Base-by-base conservation (phyloP, 2,797 vertebrate species). In the Clarias pachynema region DNA sequence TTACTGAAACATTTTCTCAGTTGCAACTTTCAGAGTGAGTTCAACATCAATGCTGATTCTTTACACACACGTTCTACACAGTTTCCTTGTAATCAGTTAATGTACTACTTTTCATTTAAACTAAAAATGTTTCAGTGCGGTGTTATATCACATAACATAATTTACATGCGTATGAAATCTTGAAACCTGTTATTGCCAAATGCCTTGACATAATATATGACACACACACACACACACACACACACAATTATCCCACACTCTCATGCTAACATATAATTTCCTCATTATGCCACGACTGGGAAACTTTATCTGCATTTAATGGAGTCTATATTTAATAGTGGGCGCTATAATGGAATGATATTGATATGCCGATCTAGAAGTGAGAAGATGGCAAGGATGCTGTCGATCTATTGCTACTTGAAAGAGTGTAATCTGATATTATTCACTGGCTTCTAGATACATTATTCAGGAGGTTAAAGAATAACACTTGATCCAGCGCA, bases 171-270 rank as follows among this genome's bases (percentile, higher is more conserved):
- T 57, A 24, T 16, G 34, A 0, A 60, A 63, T 60, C n/a, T 53
- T 56, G 56, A 72, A 85, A 80, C 37, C 56, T 75, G 79, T 75
- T 56, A 56, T 80, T 53, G 77, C 31, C 63, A 49, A 80, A 81
- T 75, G 53, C 70, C 59, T 85, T 74, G 80, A 75, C 69, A 81
- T 85, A 79, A 85, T 85, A 66, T 22, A 22, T 57, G 49, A 44
- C 40, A 44, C 44, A 44, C 44, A 44, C 44, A 44, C 44, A 44
- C 44, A 44, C 44, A 44, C 44, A 44, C 44, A 44, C 44, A 44
- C 44, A 44, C 57, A 80, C 69, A 85, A 85, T 85, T 85, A 85
- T 85, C 84, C 78, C 68, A 85, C 78, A 81, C 34, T 53, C 31
- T 29, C 56, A 37, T 6, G 5, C 57, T 81, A 85, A 74, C 84